These are phyloP conservation scores for Falco peregrinus DNA, from an alignment of 2,797 vertebrate genomes.

Conservation along the genomic window DNA sequence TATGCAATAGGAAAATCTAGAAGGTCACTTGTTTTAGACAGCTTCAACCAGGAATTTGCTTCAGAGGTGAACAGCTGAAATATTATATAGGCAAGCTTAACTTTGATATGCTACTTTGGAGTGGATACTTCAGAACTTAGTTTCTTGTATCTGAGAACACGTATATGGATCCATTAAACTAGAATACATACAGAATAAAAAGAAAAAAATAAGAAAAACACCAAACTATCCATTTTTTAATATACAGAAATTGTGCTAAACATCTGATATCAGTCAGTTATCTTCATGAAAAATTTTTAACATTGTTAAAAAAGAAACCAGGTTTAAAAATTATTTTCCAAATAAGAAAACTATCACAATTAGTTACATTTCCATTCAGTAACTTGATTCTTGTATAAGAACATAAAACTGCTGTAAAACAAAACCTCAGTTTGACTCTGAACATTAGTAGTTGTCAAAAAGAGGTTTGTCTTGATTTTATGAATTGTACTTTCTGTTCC, in stretches of 20 bases:
- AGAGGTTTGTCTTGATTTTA: neutral
- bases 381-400: neutral
- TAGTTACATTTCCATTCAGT: neutral
- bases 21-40: neutral
- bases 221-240: rapidly evolving
- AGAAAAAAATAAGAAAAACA: neutral
- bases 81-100: neutral
- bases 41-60: neutral
- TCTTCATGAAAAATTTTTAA: neutral
- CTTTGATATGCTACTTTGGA: neutral
- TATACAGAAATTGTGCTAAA: neutral
- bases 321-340: neutral
- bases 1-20: neutral
- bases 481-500: neutral
- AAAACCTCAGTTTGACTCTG: neutral
- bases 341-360: neutral
- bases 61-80: neutral
- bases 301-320: neutral
- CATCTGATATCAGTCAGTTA: neutral
- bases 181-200: neutral
- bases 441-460: neutral
- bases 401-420: neutral
- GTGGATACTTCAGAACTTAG: neutral
- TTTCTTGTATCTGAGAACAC: neutral
- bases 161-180: neutral